Conservation (phyloP, 2,797 vertebrate genomes). For the Cirrhinus molitorella region DNA sequence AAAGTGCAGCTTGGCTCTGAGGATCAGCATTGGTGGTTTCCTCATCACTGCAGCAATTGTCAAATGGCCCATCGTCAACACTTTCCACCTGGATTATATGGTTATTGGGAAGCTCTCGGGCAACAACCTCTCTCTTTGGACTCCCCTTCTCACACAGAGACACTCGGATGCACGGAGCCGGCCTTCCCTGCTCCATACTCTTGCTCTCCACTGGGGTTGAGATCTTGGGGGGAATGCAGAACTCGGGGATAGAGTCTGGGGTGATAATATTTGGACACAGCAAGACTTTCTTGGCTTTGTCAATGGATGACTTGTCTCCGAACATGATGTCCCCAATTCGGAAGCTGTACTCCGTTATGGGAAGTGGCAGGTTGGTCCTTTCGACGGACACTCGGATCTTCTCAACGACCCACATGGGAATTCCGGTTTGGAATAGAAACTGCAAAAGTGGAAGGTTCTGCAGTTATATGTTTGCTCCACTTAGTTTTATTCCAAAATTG, state of each 20-base stretch:
- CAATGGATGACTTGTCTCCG: slow-evolving; percentile 71
- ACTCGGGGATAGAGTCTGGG: slow-evolving; percentile 91
- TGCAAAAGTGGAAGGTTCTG: slow-evolving; percentile 56
- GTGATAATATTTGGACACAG: slow-evolving; percentile 91
- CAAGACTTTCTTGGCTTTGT: slow-evolving; percentile 73
- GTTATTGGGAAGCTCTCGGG: slow-evolving; percentile 63
- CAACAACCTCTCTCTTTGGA: slow-evolving; percentile 63
- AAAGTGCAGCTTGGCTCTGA: slow-evolving; percentile 85
- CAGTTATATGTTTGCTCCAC: slow-evolving; percentile 5
- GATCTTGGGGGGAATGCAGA: slow-evolving; percentile 92
- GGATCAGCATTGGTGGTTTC: slow-evolving; percentile 87
- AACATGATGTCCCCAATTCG: slow-evolving; percentile 80
- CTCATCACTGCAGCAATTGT: slow-evolving; percentile 77
- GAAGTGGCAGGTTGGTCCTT: slow-evolving; percentile 74
- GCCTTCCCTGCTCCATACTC: slow-evolving; percentile 64
- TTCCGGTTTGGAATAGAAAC: slow-evolving; percentile 50
- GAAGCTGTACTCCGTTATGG: slow-evolving; percentile 75
- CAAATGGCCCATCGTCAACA: slow-evolving; percentile 80
- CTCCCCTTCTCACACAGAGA: slow-evolving; percentile 61
- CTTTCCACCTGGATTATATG: slow-evolving; percentile 91
- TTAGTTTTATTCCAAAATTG: slow-evolving; percentile 5
- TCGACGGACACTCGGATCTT: slow-evolving; percentile 81
- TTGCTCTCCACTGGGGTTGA: slow-evolving; percentile 71
- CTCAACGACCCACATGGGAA: slow-evolving; percentile 81
- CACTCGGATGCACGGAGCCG: slow-evolving; percentile 56